These are phyloP conservation scores for Zaprionus obscuricornis DNA, from an alignment of 2,888 invertebrate genomes.

Conservation along the genomic window DNA sequence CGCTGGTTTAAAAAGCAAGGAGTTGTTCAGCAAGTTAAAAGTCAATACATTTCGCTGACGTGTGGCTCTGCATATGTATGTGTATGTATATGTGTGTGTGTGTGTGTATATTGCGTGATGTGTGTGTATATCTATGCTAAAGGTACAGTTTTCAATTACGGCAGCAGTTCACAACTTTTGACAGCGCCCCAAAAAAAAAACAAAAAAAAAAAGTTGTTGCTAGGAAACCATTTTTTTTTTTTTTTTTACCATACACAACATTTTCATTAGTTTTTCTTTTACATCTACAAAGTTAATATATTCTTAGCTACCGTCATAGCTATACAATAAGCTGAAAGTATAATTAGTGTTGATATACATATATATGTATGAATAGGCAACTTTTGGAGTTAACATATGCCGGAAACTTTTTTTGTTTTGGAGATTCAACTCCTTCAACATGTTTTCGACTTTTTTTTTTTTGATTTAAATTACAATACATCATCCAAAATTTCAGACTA, in stretches of 20 bases:
- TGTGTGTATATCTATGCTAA: constrained; percentile 44
- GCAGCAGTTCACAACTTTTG: constrained; percentile 68
- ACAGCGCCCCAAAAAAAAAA: constrained; percentile 37
- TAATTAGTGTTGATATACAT: no score
- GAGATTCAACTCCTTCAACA: no score
- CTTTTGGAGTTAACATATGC: no score
- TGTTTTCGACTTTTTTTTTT: no score
- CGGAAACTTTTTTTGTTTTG: no score
- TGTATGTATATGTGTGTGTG: constrained; percentile 1
- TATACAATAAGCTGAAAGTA: no score
- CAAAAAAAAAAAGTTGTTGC: constrained; percentile 20
- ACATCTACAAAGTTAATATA: no score
- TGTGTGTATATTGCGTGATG: constrained; percentile 8
- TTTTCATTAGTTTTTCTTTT: constrained; percentile 7
- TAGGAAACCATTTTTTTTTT: constrained; percentile 27
- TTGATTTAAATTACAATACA: no score
- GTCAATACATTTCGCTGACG: constrained; percentile 73
- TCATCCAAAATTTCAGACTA: no score
- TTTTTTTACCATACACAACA: not conserved
- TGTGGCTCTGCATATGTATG: constrained; percentile 36
- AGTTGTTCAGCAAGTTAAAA: constrained; percentile 60
- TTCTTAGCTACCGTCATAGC: no score
- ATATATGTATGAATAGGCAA: no score
- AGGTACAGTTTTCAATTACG: constrained; percentile 76
- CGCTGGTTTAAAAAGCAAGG: no score